Evolutionary conservation across 2,888 invertebrate species (phyloP).

Genomic region (Pomacea canaliculata): DNA sequence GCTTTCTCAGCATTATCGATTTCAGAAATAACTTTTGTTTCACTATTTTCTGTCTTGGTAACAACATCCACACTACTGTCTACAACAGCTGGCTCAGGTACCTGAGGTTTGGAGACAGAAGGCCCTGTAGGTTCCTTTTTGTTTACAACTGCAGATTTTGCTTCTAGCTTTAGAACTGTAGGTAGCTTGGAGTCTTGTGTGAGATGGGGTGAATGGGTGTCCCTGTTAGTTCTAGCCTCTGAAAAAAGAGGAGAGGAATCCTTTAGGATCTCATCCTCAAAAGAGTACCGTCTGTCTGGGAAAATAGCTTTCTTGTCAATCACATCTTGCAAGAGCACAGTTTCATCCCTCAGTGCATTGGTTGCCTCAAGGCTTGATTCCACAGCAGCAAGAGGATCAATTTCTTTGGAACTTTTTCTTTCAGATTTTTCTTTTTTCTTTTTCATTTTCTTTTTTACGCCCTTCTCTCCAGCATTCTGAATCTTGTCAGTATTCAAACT

Average conservation of each 20-base stretch:
- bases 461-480: neutral
- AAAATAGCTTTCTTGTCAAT: constrained; percentile 20
- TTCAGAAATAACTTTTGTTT: too few relatives aligned
- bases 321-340: constrained; percentile 12
- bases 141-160: neutral
- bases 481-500: neutral
- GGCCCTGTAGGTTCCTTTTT: neutral
- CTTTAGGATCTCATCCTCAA: constrained; percentile 11
- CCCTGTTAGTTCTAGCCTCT: constrained; percentile 8
- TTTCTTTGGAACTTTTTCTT: constrained; percentile 26
- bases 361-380: constrained; percentile 20
- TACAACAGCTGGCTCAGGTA: neutral
- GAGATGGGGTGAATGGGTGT: neutral
- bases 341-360: constrained; percentile 9
- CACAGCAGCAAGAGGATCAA: constrained; percentile 23
- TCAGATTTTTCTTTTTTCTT: constrained; percentile 33
- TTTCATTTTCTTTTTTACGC: constrained; percentile 33
- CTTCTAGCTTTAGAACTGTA: too few relatives aligned
- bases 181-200: neutral
- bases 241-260: constrained; percentile 13
- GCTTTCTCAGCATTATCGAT: constrained; percentile 4
- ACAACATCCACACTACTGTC: constrained; percentile 2
- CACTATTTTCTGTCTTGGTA: neutral
- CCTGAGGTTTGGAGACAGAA: neutral
- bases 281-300: constrained; percentile 17